These are phyloP conservation scores for Scelioninae gen. 1 DNA, from an alignment of 2,888 invertebrate genomes.

Conservation along the genomic window DNA sequence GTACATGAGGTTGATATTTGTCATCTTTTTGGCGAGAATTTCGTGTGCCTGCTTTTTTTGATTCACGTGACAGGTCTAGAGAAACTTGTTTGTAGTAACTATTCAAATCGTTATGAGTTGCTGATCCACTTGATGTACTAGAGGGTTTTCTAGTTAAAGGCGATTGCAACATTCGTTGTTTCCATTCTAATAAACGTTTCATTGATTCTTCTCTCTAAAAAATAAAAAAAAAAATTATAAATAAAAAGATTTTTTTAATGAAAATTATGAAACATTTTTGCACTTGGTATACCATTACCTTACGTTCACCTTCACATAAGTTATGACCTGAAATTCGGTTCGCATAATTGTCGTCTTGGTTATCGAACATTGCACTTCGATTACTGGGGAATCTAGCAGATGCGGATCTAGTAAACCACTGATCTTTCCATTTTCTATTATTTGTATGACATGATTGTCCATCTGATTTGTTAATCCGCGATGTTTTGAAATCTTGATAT, in stretches of 20 bases:
- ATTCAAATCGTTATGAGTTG: constrained; percentile 82
- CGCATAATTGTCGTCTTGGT: constrained; percentile 84
- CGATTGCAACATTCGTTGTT: constrained; percentile 95
- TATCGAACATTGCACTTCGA: constrained; percentile 80
- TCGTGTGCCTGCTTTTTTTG: constrained; percentile 77
- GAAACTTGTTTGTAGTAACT: constrained; percentile 83
- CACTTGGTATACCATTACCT: constrained; percentile 78
- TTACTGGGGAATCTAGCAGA: constrained; percentile 91
- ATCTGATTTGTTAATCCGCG: constrained; percentile 55
- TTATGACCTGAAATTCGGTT: constrained; percentile 83
- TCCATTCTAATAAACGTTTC: constrained; percentile 95
- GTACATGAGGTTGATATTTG: constrained; percentile 78
- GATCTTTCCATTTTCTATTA: constrained; percentile 78
- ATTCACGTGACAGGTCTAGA: constrained; percentile 83
- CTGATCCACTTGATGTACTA: constrained; percentile 84
- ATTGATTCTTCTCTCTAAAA: constrained; percentile 94
- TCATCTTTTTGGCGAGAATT: constrained; percentile 80
- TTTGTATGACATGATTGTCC: constrained; percentile 72
- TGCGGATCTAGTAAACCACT: constrained; percentile 92
- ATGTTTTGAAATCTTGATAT: constrained; percentile 73
- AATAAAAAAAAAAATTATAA: background rate
- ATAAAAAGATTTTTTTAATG: background rate
- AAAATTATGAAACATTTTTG: no score
- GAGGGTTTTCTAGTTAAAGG: constrained; percentile 92
- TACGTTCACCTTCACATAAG: constrained; percentile 89